These are phyloP conservation scores for Falco concolor DNA, from an alignment of 2,797 vertebrate species.

Conservation along the genomic window DNA sequence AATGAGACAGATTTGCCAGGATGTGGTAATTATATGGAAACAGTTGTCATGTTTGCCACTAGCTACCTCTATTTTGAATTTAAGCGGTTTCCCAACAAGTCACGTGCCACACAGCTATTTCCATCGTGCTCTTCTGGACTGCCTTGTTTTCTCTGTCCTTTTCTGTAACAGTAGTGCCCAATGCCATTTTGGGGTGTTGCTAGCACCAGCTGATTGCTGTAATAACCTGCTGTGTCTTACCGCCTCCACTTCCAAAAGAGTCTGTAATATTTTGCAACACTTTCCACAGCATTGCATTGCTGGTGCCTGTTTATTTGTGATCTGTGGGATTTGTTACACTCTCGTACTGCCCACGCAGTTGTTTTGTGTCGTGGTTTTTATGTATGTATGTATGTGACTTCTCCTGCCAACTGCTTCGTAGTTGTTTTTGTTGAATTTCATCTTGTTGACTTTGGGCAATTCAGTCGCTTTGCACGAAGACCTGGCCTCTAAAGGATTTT, in stretches of 20 bases:
- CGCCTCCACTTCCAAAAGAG: not conserved
- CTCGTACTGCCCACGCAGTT: not conserved
- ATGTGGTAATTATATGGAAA: not conserved
- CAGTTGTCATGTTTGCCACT: not conserved
- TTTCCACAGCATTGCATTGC: not conserved
- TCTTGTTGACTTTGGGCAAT: not conserved
- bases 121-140: not conserved
- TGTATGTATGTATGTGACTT: not conserved
- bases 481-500: not conserved
- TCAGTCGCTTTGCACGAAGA: not conserved
- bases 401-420: not conserved
- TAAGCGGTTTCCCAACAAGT: not conserved
- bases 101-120: rapidly evolving
- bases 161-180: not conserved
- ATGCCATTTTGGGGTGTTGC: not conserved
- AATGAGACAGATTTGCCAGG: not conserved
- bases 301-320: not conserved
- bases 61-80: not conserved
- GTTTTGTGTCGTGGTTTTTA: not conserved
- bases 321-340: not conserved
- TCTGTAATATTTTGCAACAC: not conserved
- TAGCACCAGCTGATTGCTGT: not conserved
- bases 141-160: not conserved
- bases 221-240: not conserved
- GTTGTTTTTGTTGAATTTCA: not conserved